Conservation (phyloP, 1,140 invertebrate genomes). For the Eriosoma lanigerum region DNA sequence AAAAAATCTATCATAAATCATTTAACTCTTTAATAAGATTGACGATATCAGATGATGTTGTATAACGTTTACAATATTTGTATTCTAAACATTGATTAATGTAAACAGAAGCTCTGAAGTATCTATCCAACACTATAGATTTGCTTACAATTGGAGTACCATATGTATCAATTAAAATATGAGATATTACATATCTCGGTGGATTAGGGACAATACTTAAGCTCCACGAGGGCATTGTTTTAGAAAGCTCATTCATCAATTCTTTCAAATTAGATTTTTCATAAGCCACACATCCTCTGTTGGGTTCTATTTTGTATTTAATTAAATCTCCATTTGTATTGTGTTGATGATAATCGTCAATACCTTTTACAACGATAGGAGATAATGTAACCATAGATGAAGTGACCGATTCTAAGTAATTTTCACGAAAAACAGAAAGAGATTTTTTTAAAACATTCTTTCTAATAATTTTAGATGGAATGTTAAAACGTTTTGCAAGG, state of each 20-base stretch:
- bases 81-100: constrained; percentile 35
- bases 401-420: not conserved
- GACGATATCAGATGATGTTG: constrained; percentile 16
- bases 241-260: constrained; percentile 21
- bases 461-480: not conserved
- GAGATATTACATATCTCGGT: not conserved
- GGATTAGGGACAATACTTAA: constrained; percentile 25
- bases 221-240: constrained; percentile 43
- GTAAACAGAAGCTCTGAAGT: constrained; percentile 34
- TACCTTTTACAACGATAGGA: constrained; percentile 1
- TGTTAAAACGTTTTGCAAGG: constrained; percentile 19
- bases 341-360: no score
- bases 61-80: constrained; percentile 4
- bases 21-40: constrained; percentile 31
- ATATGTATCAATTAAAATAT: not conserved
- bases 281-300: not conserved
- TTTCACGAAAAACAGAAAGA: not conserved
- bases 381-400: not conserved
- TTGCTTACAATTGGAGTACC: not conserved
- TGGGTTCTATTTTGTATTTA: constrained; percentile 13
- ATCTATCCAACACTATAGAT: constrained; percentile 17
- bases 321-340: not conserved
- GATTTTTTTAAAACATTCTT: constrained; percentile 1
- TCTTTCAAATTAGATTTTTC: constrained; percentile 40
- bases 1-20: constrained; percentile 15